Conservation (phyloP, 2,888 invertebrate genomes). For the Morpho helenor region DNA sequence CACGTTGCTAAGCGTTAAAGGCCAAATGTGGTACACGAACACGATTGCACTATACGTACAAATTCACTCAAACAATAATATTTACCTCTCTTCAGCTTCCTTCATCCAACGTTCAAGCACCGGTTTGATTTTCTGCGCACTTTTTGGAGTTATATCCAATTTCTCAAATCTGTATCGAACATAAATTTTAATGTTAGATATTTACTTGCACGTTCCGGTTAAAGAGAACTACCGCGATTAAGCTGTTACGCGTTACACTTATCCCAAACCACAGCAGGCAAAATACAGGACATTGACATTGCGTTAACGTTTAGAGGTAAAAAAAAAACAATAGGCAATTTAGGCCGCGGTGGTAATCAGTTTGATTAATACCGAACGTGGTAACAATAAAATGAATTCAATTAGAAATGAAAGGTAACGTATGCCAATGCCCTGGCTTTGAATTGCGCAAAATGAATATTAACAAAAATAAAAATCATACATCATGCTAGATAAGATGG, state of each 20-base stretch:
- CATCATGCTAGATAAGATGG: constrained; percentile 76
- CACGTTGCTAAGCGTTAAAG: constrained; percentile 71
- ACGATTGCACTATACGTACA: constrained; percentile 69
- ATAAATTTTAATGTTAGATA: constrained; percentile 73
- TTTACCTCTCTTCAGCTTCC: constrained; percentile 97
- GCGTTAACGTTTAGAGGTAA: constrained; percentile 67
- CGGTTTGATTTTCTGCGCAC: constrained; percentile 99
- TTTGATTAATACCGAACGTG: constrained; percentile 75
- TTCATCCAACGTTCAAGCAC: constrained; percentile 99
- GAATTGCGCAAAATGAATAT: constrained; percentile 75
- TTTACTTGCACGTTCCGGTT: constrained; percentile 58
- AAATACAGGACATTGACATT: constrained; percentile 85
- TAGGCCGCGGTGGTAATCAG: constrained; percentile 72
- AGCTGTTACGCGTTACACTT: constrained; percentile 30
- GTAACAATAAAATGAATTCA: constrained; percentile 76
- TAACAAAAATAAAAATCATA: constrained; percentile 67
- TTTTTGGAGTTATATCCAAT: constrained; percentile 99
- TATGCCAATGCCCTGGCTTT: constrained; percentile 96
- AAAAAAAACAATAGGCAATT: constrained; percentile 76
- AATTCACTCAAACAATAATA: constrained; percentile 70
- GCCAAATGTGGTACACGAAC: constrained; percentile 73
- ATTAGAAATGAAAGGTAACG: constrained; percentile 75
- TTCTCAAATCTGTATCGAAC: constrained; percentile 95
- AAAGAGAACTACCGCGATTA: constrained; percentile 38
- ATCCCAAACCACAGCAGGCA: constrained; percentile 62